These are phyloP conservation scores for Drosophila neocordata DNA, from an alignment of 1,140 invertebrate species.

Conservation along the genomic window DNA sequence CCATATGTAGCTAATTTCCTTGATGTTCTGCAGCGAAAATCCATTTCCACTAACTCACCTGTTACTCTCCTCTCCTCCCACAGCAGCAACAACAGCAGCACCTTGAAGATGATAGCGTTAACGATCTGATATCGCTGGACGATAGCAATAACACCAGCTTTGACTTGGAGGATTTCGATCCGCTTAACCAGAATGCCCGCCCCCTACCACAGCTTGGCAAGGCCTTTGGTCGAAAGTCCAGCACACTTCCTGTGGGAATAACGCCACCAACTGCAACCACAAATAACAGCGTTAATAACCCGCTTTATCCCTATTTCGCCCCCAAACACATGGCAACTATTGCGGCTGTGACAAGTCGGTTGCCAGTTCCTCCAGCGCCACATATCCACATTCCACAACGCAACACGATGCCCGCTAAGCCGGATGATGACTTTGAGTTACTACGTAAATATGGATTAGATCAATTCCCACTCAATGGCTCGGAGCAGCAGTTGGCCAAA, in stretches of 20 bases:
- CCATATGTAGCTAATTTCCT: slow-evolving; percentile 21
- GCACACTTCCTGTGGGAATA: slow-evolving; percentile 82
- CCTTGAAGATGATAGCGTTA: slow-evolving; percentile 68
- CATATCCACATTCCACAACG: slow-evolving; percentile 50
- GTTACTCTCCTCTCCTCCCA: slow-evolving; percentile 18
- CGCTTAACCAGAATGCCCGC: slow-evolving; percentile 80
- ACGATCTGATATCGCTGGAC: slow-evolving; percentile 82
- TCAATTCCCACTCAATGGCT: slow-evolving; percentile 71
- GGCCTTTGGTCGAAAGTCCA: slow-evolving; percentile 79
- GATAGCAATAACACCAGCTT: slow-evolving; percentile 81
- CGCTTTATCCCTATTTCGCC: slow-evolving; percentile 85
- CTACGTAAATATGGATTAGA: slow-evolving; percentile 85
- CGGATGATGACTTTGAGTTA: slow-evolving; percentile 84
- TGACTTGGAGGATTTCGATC: slow-evolving; percentile 82
- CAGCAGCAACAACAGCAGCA: slow-evolving; percentile 49
- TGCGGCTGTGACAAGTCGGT: slow-evolving; percentile 57
- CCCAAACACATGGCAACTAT: slow-evolving; percentile 82
- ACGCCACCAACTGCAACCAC: slow-evolving; percentile 38
- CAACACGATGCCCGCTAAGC: slow-evolving; percentile 44
- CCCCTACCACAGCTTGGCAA: slow-evolving; percentile 65
- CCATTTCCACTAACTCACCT: slow-evolving; percentile 23
- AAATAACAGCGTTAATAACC: slow-evolving; percentile 83
- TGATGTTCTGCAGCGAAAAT: neutral
- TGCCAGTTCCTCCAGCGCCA: slow-evolving; percentile 44
- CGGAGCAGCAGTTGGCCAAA: slow-evolving; percentile 31